A percentile compares a stretch with the other conserved stretches of the same genome.
Evolutionary conservation across 1,140 invertebrate species (phyloP).

Genomic region (Trichonephila clavata): DNA sequence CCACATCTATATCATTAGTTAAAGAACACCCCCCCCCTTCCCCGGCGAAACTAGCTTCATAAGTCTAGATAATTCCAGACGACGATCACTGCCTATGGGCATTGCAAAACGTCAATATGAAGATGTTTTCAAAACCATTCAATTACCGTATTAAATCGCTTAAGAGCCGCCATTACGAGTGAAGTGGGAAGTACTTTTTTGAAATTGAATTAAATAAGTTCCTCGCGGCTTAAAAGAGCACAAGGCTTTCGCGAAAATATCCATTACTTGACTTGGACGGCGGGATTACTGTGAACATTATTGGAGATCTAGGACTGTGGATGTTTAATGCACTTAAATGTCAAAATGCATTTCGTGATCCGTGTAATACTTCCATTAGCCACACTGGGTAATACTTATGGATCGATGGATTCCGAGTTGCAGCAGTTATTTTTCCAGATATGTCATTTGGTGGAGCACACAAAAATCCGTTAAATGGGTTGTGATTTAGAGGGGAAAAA

Average conservation of each 20-base stretch:
- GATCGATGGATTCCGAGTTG: background rate
- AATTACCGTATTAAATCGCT: conserved; percentile 44
- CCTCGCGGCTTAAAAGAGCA: background rate
- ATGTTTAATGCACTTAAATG: background rate
- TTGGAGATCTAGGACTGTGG: background rate
- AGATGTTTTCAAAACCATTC: conserved; percentile 46
- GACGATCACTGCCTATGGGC: background rate
- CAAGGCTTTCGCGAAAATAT: background rate
- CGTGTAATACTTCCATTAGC: background rate
- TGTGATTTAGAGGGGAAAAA: background rate
- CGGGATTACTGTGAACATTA: background rate
- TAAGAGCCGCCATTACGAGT: background rate
- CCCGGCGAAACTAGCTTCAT: background rate
- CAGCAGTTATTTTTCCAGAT: background rate
- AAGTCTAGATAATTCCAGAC: background rate
- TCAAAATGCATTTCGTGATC: background rate
- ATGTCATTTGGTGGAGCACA: background rate
- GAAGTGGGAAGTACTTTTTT: background rate
- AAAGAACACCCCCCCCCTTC: background rate
- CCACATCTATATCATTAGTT: conserved; percentile 33
- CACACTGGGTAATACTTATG: background rate
- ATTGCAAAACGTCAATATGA: background rate
- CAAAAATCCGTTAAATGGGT: background rate
- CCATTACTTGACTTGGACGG: conserved; percentile 7
- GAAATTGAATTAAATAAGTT: conserved; percentile 1